Evolutionary conservation across 2,888 invertebrate genomes (phyloP).

Genomic region (Zonitis immaculata): DNA sequence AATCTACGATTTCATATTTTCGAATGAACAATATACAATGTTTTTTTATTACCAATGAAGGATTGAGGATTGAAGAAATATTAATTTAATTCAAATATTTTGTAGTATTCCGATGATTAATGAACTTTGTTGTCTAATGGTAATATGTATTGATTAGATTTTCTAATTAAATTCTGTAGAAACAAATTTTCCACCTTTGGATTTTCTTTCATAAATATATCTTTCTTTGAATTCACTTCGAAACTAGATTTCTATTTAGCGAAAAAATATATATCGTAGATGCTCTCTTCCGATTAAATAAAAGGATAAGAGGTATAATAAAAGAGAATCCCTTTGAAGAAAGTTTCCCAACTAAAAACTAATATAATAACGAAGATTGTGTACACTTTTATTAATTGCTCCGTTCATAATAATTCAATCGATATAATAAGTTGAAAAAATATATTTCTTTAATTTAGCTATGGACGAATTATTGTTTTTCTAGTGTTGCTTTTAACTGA

Average conservation of each 20-base stretch:
- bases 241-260: not conserved
- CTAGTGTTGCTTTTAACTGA: not conserved
- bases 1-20: too few relatives aligned
- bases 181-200: not conserved
- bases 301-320: too few relatives aligned
- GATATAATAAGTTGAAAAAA: not conserved
- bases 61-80: conserved; percentile 1
- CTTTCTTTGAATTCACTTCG: not conserved
- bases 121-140: not conserved
- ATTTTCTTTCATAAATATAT: not conserved
- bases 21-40: too few relatives aligned
- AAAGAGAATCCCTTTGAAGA: too few relatives aligned
- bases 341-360: too few relatives aligned
- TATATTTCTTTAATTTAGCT: not conserved
- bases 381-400: too few relatives aligned
- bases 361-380: too few relatives aligned
- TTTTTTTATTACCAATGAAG: too few relatives aligned
- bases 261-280: too few relatives aligned
- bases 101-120: not conserved
- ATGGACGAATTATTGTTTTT: not conserved
- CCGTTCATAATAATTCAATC: too few relatives aligned
- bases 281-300: too few relatives aligned
- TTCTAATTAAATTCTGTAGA: not conserved
- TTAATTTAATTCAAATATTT: not conserved
- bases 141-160: not conserved